A percentile compares a stretch with the other conserved stretches of the same genome.
Evolutionary conservation across 2,113 vertebrate genomes (phyloP).

Genomic region (Mustelus asterias): DNA sequence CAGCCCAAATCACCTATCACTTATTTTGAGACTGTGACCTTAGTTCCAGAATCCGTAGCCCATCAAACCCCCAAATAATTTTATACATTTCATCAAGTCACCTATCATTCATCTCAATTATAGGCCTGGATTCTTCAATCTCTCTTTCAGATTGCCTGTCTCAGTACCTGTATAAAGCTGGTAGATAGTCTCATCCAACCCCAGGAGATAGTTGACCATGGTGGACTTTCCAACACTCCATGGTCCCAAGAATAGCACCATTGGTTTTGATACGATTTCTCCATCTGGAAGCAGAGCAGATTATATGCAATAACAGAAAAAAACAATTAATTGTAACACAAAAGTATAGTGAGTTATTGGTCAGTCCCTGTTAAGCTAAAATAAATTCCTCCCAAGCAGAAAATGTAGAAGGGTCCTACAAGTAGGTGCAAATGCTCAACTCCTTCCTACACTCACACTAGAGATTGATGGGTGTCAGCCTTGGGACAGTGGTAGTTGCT

Average conservation of each 20-base stretch:
- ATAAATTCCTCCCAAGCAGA: background rate
- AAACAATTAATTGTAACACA: slow-evolving; percentile 35
- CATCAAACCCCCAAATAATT: background rate
- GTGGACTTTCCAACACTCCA: slow-evolving; percentile 98
- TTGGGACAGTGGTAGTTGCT: background rate
- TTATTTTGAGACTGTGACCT: background rate
- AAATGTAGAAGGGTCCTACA: background rate
- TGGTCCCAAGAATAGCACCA: slow-evolving; percentile 95
- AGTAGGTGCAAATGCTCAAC: background rate
- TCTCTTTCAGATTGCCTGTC: background rate
- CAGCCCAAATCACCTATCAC: background rate
- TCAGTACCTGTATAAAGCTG: slow-evolving; percentile 94
- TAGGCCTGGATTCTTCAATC: background rate
- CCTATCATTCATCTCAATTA: background rate
- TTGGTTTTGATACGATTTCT: slow-evolving; percentile 96
- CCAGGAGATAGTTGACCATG: slow-evolving; percentile 98
- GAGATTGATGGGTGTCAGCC: background rate
- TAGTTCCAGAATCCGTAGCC: background rate
- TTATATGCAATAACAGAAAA: slow-evolving; percentile 42
- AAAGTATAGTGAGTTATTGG: background rate
- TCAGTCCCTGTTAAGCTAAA: background rate
- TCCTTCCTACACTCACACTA: background rate
- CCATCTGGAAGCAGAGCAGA: slow-evolving; percentile 70
- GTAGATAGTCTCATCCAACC: slow-evolving; percentile 79
- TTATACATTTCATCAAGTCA: background rate